Evolutionary conservation across 2,113 vertebrate genomes (phyloP).

Genomic region (Bungarus multicinctus): DNA sequence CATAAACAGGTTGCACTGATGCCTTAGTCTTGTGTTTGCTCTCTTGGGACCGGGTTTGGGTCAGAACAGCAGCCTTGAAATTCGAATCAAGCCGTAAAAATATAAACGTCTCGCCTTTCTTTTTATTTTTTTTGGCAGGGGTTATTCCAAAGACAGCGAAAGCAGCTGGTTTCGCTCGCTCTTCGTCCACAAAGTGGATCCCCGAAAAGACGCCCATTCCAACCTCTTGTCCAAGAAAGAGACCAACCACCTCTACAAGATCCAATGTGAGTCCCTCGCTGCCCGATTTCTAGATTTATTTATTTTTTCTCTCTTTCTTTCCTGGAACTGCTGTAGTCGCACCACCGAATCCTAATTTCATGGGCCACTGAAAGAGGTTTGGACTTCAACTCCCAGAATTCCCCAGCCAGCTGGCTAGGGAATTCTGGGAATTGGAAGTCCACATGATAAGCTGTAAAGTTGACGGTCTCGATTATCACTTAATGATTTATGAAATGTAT

Average conservation of each 20-base stretch:
- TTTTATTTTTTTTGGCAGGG: slow-evolving; percentile 75
- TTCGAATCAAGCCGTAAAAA: no score
- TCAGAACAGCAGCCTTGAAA: no score
- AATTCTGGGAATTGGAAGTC: neutral
- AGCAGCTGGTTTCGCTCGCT: slow-evolving; percentile 91
- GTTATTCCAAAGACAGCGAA: slow-evolving; percentile 77
- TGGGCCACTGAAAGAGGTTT: neutral
- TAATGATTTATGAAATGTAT: no score
- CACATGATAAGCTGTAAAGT: no score
- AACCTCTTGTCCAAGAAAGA: slow-evolving; percentile 95
- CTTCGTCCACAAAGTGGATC: slow-evolving; percentile 90
- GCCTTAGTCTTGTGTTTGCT: no score
- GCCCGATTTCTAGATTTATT: neutral
- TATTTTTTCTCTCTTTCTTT: neutral
- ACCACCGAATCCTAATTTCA: neutral
- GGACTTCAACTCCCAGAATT: neutral
- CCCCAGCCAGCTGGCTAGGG: neutral
- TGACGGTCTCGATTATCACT: no score
- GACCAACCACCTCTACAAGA: slow-evolving; percentile 94
- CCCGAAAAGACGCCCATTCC: slow-evolving; percentile 94
- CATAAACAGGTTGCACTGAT: no score
- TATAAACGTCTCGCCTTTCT: neutral
- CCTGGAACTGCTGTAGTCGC: neutral
- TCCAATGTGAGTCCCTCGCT: slow-evolving; percentile 81
- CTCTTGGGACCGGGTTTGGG: no score